Evolutionary conservation across 2,888 invertebrate genomes (phyloP), one percentile per base, ranked within the genome.

Genomic region (Maniola hyperantus): DNA sequence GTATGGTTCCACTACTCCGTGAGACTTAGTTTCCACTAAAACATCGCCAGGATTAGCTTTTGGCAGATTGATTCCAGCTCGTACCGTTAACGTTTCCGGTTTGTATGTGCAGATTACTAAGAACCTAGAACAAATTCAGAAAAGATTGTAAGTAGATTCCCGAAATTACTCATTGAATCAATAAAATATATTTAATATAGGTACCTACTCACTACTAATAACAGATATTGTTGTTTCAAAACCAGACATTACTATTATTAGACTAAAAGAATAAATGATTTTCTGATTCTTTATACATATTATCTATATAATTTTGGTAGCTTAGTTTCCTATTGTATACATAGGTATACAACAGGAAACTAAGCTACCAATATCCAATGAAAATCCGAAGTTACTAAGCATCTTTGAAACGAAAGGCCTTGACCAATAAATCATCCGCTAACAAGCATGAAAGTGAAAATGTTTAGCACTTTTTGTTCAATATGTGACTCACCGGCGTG

Each of bases 21-120:
- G 87, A 34, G 85, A 86, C 76, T 82, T 91, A 71, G 81, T 90
- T 75, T 83, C 92, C 77, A 81, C 91, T 71, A 87, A 84, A 66
- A 86, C 92, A 74, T 86, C 93, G 68, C 83, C 90, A 53, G 94
- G 94, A 51, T 91, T 93, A 15, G 93, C 93, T 71, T 95, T 94
- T 0, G 96, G 96, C 68, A 96, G 87, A 72, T 95, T 95, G 76
- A 96, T 94, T 78, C 96, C 96, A 36, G 97, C 97, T 73, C 96
- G 93, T 8, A 97, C 96, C 0, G 97, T 96, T 77, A 97, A 93
- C 36, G 96, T 96, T 81, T 97, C 96, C 0, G 97, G 96, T 78
- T 96, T 96, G 81, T 96, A 96, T 42, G 96, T 95, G 79, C 97
- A 97, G 13, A 97, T 93, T 1, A 97, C 97, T 63, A 97, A 90